Base-by-base conservation (phyloP, 2,888 invertebrate species). In the Drosophila demipolita region DNA sequence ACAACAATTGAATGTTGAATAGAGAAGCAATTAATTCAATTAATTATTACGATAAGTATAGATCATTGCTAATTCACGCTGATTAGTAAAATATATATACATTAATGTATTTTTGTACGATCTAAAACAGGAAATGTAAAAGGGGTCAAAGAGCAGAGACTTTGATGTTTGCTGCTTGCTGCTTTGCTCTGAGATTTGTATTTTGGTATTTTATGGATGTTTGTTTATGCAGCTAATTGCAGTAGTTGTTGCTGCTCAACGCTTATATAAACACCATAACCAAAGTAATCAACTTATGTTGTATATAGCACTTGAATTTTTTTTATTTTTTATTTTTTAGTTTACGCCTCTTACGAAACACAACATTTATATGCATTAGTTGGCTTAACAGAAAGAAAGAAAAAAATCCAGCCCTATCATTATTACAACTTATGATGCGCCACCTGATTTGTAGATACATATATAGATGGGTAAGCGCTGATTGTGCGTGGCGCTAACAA, bases 191-290 rank as follows among this genome's bases (percentile, higher is more conserved):
- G 53, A n/a, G 53, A 54, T 52, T 65, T 38, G 23, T 38, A 50
- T 45, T 68, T 68, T 53, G 3, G 33, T 50, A 20, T 36, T 49
- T 75, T 55, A 38, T 75, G 42, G 38, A 57, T 75, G 67, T 74
- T 66, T 78, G 67, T 78, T 81, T 81, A 78, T 77, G 82, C 81
- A 67, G 78, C 78, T 78, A 78, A 78, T 78, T 78, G 78, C 78
- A 63, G 53, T 57, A 29, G 57, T 58, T 49, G 49, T n/a, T 36
- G 23, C 35, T 36, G 35, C 20, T 17, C 17, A 49, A 23, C 59
- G 67, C 66, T 73, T 78, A 78, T 62, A 78, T 78, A 81, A 78
- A 63, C 64, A 58, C 58, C 50, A 65, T 45, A 61, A 54, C 55
- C 70, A 64, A 64, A 68, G 70, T 59, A 75, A 59, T 62, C 62